Evolutionary conservation across 2,888 invertebrate genomes (phyloP), one percentile per base, ranked within the genome.

Genomic region (Zygogramma bicolorata): DNA sequence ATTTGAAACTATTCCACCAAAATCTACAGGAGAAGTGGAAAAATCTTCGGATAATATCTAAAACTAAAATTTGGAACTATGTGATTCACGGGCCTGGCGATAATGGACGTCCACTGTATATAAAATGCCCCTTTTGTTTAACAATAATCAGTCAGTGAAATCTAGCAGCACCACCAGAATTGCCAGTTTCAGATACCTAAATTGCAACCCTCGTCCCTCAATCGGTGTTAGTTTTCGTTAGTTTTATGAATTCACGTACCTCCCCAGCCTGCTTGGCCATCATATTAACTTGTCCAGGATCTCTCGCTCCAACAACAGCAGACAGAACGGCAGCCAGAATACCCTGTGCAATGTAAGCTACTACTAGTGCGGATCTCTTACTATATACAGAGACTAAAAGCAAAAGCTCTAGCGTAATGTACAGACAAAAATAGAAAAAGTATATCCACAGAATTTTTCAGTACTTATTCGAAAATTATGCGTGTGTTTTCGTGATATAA

Each of bases 231-330:
- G 20, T 46, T 46, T 46, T 20, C 20, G 46, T 46, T 46, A 46
- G 46, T 46, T 46, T 46, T 46, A 46, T 20, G 46, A 46, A 57
- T 34, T 38, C 88, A 91, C 94, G 92, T 93, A 96, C 96, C 95
- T 96, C 95, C 89, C 95, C 94, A 89, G 96, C 95, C 89, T 96
- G 96, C 90, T 95, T 96, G 90, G 96, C 96, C 94, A 96, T 95
- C 90, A 93, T 93, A 90, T 95, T 93, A 89, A 95, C 94, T 90
- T 95, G 95, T 88, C 94, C 93, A 87, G 95, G 95, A 90, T 96
- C 94, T 91, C 94, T 94, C 89, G 93, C 92, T 90, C 96, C 96
- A 42, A 96, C 92, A 90, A 96, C 91, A 89, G 95, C 93, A 88
- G 95, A 94, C 90, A 97, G 92, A 88, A 96, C 93, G 89, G 95